These are phyloP conservation scores for Coptotermes formosanus DNA, from an alignment of 1,140 invertebrate species.

Conservation along the genomic window DNA sequence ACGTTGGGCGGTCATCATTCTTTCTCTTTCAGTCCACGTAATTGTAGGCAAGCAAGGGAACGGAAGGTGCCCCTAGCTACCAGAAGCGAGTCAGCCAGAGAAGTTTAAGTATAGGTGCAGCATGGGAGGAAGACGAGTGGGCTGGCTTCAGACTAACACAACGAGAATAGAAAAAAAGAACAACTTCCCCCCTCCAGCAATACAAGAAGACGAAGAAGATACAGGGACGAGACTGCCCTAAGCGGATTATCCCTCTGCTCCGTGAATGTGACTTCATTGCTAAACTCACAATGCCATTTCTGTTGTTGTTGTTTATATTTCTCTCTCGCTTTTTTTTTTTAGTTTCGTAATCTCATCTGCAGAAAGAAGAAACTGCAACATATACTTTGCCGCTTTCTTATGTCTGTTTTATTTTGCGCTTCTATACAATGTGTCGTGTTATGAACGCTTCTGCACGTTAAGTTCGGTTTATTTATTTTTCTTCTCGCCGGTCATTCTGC, in stretches of 20 bases:
- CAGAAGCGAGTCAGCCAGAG: background rate
- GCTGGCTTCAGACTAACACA: background rate
- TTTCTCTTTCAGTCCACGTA: background rate
- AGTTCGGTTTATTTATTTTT: no score
- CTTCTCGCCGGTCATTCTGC: no score
- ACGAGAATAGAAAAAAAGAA: background rate
- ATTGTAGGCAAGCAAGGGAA: background rate
- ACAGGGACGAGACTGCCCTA: constrained; percentile 12
- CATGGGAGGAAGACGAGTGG: background rate
- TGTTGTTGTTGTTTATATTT: background rate
- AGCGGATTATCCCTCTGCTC: background rate
- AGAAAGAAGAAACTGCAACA: constrained; percentile 1
- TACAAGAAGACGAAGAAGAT: background rate
- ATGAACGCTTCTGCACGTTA: background rate
- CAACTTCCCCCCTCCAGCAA: background rate
- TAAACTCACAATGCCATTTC: background rate
- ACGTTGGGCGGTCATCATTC: background rate
- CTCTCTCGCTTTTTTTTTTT: background rate
- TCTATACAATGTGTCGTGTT: background rate
- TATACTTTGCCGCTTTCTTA: background rate
- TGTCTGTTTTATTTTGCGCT: background rate
- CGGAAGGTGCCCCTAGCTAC: background rate
- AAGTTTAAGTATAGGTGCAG: constrained; percentile 17
- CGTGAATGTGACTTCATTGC: constrained; percentile 6
- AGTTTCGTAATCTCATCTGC: background rate